These are phyloP conservation scores for Amphilophus citrinellus DNA, from an alignment of 2,113 vertebrate genomes.

Conservation along the genomic window DNA sequence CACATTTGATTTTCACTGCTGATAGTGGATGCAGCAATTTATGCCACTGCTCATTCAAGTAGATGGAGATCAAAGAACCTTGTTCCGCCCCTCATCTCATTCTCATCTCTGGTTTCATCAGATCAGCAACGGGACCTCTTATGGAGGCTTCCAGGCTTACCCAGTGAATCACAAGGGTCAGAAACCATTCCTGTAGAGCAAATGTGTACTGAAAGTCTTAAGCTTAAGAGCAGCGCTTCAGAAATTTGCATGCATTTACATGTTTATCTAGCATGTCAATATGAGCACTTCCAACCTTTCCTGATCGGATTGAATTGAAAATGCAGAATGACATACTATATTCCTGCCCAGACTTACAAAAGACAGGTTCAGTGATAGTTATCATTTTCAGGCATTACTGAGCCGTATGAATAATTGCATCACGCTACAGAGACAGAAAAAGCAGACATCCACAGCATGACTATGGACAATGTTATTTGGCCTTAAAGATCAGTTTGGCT, in stretches of 20 bases:
- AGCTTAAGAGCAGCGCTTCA: slow-evolving; percentile 15
- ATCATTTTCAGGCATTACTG: slow-evolving; percentile 26
- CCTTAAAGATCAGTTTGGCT: slow-evolving; percentile 6
- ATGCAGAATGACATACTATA: neutral
- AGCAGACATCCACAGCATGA: neutral
- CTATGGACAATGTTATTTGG: neutral
- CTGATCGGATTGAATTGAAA: slow-evolving; percentile 36
- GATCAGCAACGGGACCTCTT: slow-evolving; percentile 60
- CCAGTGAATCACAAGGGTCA: slow-evolving; percentile 40
- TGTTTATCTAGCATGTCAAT: slow-evolving; percentile 44
- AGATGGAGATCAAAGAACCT: slow-evolving; percentile 73
- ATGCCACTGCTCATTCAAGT: slow-evolving; percentile 71
- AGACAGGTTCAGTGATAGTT: neutral
- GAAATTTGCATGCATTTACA: slow-evolving; percentile 54
- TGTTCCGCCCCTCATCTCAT: slow-evolving; percentile 31
- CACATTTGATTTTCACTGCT: slow-evolving; percentile 76
- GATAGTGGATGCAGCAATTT: slow-evolving; percentile 74
- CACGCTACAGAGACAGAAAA: slow-evolving; percentile 20
- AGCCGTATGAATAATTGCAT: slow-evolving; percentile 36
- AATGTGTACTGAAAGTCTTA: slow-evolving; percentile 12
- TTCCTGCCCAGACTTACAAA: slow-evolving; percentile 14
- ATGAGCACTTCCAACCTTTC: slow-evolving; percentile 15
- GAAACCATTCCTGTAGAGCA: slow-evolving; percentile 43
- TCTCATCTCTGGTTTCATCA: slow-evolving; percentile 71
- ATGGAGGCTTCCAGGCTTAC: slow-evolving; percentile 34